Base-by-base conservation (phyloP, 2,888 invertebrate species). In the Coleophora deauratella region DNA sequence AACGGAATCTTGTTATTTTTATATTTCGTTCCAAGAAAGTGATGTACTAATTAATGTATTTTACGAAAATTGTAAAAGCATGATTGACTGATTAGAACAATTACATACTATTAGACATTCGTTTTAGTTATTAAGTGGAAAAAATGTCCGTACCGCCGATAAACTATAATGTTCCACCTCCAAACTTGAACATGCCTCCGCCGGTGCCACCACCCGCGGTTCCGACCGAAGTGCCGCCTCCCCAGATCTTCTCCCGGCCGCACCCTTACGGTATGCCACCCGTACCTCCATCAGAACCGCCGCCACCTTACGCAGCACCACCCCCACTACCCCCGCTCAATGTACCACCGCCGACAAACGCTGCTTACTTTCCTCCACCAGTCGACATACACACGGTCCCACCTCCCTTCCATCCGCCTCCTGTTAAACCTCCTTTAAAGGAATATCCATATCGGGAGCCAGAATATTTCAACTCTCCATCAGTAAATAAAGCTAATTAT, bases 131-230 rank as follows among this genome's bases (percentile, higher is more conserved):
- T 6, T 4, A 21, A 21, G 21, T 21, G 21, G 6, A 21, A 21
- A 21, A 52, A 45, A 78, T 80, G 80, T 77, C 80, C 7, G 51
- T 65, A 47, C 78, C 76, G 3, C 71, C 78, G 10, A 45, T 66
- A 31, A 62, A 72, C 44, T 84, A 72, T 44, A 69, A 62, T 44
- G 54, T 77, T 11, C 77, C 77, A 38, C 79, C 79, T 14, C 78
- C 79, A 35, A 58, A 55, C 32, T 50, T 73, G 42, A 58, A 58
- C 15, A 47, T 66, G 50, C 69, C 66, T 14, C 71, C 71, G 10
- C 66, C 63, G 35, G 42, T 46, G n/a, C 49, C 56, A 13, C 51
- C 55, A 28, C 50, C 56, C 10, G 47, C 44, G 9, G 37, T 42
- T 2, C 48, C 57, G 11, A 42, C 55, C 15, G 43, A 43, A n/a